phyloP scores from a whole-genome alignment of 30 jellyfish, hydroid and myxozoan species.

The Sanderia malayensis region DNA sequence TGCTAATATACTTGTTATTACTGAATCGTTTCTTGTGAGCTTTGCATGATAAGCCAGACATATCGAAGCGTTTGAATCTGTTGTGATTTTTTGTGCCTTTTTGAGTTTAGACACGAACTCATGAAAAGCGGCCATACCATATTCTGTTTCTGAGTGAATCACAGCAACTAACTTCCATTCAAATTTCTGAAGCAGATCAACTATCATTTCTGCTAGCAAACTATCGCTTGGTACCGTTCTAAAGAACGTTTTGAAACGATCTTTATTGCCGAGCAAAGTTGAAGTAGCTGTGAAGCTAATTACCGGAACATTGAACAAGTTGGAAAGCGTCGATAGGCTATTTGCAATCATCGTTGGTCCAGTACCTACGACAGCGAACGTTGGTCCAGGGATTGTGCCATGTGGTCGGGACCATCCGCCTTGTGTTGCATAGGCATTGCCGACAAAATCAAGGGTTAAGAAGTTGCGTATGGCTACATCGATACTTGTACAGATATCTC shows the following conservation, averaged over 20 bases:
- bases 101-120: conserved; percentile 17
- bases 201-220: conserved; percentile 26
- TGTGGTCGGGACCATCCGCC: background rate
- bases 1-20: conserved; percentile 1
- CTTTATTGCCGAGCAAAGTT: conserved; percentile 40
- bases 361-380: conserved; percentile 61
- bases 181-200: conserved; percentile 11
- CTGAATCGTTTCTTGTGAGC: conserved; percentile 4
- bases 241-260: conserved; percentile 47
- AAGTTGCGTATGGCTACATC: conserved; percentile 30
- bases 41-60: conserved; percentile 20
- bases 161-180: conserved; percentile 41
- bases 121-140: conserved; percentile 41
- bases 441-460: conserved; percentile 36
- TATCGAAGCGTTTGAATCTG: background rate
- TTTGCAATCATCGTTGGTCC: conserved; percentile 46
- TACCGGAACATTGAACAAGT: conserved; percentile 47
- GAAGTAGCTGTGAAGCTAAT: conserved; percentile 69
- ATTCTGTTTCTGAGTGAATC: conserved; percentile 62
- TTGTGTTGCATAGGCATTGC: background rate
- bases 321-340: conserved; percentile 68
- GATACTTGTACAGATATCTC: conserved; percentile 28
- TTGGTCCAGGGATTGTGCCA: background rate
- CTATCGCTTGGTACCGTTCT: conserved; percentile 70
- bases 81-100: background rate